A percentile compares a stretch with the other conserved stretches of the same genome.
Conservation (phyloP, 2,797 vertebrate genomes). For the Siniperca undulata region DNA sequence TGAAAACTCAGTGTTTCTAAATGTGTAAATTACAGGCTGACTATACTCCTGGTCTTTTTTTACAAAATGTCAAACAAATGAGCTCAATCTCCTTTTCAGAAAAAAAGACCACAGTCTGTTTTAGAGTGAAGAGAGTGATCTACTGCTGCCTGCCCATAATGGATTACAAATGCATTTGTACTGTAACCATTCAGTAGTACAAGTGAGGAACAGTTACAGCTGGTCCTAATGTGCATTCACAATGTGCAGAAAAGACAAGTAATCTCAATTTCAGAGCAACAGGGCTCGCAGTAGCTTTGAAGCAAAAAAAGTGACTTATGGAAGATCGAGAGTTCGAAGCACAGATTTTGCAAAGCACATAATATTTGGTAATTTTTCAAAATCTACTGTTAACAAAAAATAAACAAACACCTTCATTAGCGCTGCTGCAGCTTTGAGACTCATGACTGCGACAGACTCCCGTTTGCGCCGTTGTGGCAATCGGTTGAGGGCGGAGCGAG, state of each 20-base stretch:
- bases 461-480: constrained; percentile 92
- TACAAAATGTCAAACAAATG: not conserved
- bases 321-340: constrained; percentile 8
- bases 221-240: not conserved
- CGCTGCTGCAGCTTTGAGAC: constrained; percentile 93
- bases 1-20: not conserved
- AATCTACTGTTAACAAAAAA: not conserved
- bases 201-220: not conserved
- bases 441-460: constrained; percentile 97
- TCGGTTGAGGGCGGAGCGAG: constrained; percentile 93
- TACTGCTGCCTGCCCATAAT: not conserved
- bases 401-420: constrained; percentile 90
- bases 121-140: not conserved
- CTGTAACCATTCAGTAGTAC: not conserved
- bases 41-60: not conserved
- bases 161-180: constrained; percentile 4
- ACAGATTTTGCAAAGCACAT: constrained; percentile 23
- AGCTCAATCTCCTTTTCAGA: not conserved
- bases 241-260: not conserved
- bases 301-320: too few relatives aligned
- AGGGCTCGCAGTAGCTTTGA: not conserved
- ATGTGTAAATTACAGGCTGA: not conserved
- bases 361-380: not conserved
- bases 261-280: not conserved
- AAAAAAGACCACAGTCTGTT: not conserved